Conservation (phyloP, 2,113 vertebrate genomes). For the Neolamprologus sp. region DNA sequence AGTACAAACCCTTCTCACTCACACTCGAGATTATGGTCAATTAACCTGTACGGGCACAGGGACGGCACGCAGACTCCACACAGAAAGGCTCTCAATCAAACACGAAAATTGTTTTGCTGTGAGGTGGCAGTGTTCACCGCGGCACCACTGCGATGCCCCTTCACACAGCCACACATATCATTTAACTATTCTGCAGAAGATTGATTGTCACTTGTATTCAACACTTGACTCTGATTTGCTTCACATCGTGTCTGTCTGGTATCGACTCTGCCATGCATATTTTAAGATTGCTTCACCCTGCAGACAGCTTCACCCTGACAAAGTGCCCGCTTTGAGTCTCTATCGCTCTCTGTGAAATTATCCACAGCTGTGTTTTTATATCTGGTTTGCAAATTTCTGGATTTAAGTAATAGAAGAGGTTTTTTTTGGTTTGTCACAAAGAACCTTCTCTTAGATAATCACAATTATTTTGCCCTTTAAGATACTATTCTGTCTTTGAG, state of each 20-base stretch:
- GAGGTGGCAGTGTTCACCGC: neutral
- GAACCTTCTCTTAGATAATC: neutral
- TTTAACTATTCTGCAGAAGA: neutral
- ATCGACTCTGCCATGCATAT: neutral
- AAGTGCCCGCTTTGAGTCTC: neutral
- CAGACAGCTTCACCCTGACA: neutral
- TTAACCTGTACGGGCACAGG: neutral
- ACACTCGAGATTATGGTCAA: neutral
- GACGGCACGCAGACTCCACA: neutral
- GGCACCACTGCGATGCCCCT: neutral
- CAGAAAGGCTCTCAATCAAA: neutral
- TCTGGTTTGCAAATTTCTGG: neutral
- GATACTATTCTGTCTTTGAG: neutral
- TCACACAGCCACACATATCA: neutral
- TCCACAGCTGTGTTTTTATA: neutral
- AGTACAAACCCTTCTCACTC: neutral
- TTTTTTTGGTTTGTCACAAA: neutral
- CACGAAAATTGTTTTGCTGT: neutral
- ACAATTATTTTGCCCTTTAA: neutral
- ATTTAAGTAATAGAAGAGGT: neutral
- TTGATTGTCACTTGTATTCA: slow-evolving; percentile 12
- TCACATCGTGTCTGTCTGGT: neutral
- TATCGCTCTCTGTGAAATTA: neutral
- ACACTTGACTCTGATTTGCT: slow-evolving; percentile 1
- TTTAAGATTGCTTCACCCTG: neutral